Conservation (phyloP, 2,797 vertebrate species). For the Nyctibius grandis region DNA sequence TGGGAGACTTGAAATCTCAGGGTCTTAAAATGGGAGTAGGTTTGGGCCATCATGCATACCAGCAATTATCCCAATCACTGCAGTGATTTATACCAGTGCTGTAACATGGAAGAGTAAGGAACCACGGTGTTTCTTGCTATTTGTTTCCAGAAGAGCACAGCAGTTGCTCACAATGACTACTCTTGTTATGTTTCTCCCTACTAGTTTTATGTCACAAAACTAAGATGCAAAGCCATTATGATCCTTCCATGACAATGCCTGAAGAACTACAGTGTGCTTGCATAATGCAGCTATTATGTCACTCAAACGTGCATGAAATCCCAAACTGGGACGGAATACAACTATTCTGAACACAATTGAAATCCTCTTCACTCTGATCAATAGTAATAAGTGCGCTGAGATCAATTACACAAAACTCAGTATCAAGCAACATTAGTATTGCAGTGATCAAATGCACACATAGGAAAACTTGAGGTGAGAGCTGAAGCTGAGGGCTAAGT, state of each 20-base stretch:
- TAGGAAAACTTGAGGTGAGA: neutral
- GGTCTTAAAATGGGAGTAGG: neutral
- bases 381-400: neutral
- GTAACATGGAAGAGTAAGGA: neutral
- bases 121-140: neutral
- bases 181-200: neutral
- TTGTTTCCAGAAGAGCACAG: constrained; percentile 15
- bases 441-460: neutral
- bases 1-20: neutral
- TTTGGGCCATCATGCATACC: neutral
- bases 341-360: neutral
- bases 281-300: neutral
- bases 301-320: neutral
- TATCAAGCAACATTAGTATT: neutral
- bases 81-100: neutral
- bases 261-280: neutral
- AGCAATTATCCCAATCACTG: neutral
- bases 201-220: neutral
- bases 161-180: neutral
- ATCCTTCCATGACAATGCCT: neutral
- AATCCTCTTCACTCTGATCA: neutral
- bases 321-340: neutral
- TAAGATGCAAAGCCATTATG: neutral
- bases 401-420: neutral
- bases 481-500: neutral